Base-by-base conservation (phyloP, 2,797 vertebrate species). In the Trachurus trachurus region DNA sequence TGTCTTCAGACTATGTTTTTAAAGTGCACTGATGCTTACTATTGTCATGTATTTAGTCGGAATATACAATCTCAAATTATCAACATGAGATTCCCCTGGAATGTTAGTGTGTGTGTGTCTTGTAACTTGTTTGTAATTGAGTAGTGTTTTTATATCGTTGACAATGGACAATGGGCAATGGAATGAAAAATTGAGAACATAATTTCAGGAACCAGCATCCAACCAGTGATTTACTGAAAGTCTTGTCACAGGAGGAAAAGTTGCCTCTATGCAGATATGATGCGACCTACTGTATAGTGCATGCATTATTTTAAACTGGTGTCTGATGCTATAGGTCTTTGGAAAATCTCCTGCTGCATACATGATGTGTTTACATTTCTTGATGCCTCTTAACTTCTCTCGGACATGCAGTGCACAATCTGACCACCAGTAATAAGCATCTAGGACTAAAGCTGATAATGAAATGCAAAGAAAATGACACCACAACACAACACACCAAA, bases 291-390 rank as follows among this genome's bases (percentile, higher is more conserved):
- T n/a, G n/a, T n/a, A n/a, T n/a, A 12, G 4, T 13, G 2, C 3
- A 6, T 26, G 13, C 9, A 53, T 26, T 53, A 12, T 5, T 53
- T 22, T 50, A n/a, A n/a, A 11, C 9, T 21, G 19, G 31, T 66
- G 49, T 67, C 29, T 42, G 67, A 2, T 15, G 13, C 21, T 29
- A 9, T 21, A 31, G 6, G 34, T 60, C 17, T 16, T 15, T 0
- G 39, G 13, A 31, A 54, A 74, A 39, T 34, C 29, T 53, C 16
- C 12, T 2, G 9, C 8, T 58, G 44, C 68, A 62, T 58, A 47
- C 3, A 1, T 52, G 66, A 74, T 68, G 56, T 59, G 62, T 71
- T 78, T 73, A 76, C 47, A 61, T 71, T 60, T 42, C 66, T 22
- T 42, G 1, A 70, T 11, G 3, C 39, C 44, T 22, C 72, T 52